Evolutionary conservation across 2,113 vertebrate genomes (phyloP).

Genomic region (Thunnus maccoyii): DNA sequence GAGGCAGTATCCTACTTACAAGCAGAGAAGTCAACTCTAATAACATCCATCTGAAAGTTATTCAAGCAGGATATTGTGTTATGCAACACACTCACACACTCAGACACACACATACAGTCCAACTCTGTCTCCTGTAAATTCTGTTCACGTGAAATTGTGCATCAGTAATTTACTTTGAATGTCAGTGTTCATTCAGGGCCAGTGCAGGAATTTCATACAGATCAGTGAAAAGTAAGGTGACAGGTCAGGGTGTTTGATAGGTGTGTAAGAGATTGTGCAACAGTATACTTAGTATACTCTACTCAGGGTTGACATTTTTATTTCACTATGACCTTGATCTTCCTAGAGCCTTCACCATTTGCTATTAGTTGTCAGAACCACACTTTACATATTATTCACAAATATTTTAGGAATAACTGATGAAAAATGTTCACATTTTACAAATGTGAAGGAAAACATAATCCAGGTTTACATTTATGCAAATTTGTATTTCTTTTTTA

Average conservation of each 20-base stretch:
- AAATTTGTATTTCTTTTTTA: too few species aligned
- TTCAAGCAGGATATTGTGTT: conserved; percentile 41
- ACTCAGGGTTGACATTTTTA: background rate
- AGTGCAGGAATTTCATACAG: conserved; percentile 12
- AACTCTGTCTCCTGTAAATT: conserved; percentile 13
- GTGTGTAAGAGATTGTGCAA: background rate
- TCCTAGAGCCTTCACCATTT: background rate
- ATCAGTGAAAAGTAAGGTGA: conserved; percentile 3
- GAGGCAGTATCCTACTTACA: conserved; percentile 7
- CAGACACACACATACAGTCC: background rate
- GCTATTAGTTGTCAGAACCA: too few species aligned
- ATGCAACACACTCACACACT: conserved; percentile 23
- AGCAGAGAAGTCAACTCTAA: conserved; percentile 32
- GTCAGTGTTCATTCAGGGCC: conserved; percentile 6
- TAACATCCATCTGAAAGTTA: conserved; percentile 52
- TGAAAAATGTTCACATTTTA: too few species aligned
- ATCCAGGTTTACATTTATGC: too few species aligned
- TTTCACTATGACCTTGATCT: background rate
- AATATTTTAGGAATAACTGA: background rate
- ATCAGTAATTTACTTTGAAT: conserved; percentile 21
- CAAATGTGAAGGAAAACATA: too few species aligned
- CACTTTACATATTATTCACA: background rate
- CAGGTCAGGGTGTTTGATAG: background rate
- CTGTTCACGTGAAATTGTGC: conserved; percentile 10
- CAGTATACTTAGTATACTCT: too few species aligned